Base-by-base conservation (phyloP, 1,140 invertebrate genomes). In the Drosophila yakuba region DNA sequence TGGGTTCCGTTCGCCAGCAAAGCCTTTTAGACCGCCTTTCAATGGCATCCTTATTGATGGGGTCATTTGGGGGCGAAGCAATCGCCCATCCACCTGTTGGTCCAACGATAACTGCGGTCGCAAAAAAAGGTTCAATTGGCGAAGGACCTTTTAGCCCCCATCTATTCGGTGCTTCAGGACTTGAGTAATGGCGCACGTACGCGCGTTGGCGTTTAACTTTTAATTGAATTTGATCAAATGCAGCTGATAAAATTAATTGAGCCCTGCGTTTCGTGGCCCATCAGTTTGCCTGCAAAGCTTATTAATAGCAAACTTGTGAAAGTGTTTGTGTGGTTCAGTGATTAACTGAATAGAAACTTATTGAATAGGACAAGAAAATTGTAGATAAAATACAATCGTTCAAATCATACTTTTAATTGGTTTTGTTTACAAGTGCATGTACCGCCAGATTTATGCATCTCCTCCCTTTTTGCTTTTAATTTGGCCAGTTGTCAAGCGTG, bases 221-320 rank as follows among this genome's bases (percentile, higher is more conserved):
- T 88, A 88, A 88, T 88, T 88, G 84, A 88, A 88, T 88, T 83
- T 77, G 83, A 88, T 88, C 84, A 80, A 89, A 89, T 77, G 67
- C 83, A 88, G 83, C 79, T 77, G 84, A 88, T 88, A 83, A 88
- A 89, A 83, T 89, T 88, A 88, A 88, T 88, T 88, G 84, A 55
- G 60, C 54, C 39, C 28, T 36, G 32, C 12, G 28, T 57, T 36
- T 43, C 41, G 36, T 23, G 4, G 17, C 10, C 10, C 32, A 23
- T 7, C 4, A 23, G 23, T 14, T 38, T 55, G 0, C 7, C 2
- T 10, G 4, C 14, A 2, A 56, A 47, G 48, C 47, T 69, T 66
- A 32, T 10, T 32, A 32, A 32, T 10, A 8, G 28, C 8, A 14
- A 5, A 20, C 15, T 52, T 12, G 15, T 32, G 32, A 8, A 8